Evolutionary conservation across 2,888 invertebrate genomes (phyloP), one percentile per base, ranked within the genome.

Genomic region (Camptogramma bilineatum): DNA sequence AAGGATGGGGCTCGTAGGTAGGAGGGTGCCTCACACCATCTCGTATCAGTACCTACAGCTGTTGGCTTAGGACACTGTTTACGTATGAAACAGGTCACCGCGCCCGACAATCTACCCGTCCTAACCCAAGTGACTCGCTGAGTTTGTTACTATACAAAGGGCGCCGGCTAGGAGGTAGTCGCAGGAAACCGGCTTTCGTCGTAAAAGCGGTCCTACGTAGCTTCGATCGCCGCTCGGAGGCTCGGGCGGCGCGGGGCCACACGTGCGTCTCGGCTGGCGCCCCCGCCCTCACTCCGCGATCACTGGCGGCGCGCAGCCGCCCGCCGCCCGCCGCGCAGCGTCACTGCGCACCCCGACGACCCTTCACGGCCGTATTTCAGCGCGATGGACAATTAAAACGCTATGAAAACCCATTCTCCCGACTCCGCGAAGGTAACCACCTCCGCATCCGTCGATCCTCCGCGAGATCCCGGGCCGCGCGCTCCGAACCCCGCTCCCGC

Each of bases 311-410:
- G 73, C 80, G 84, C 82, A 66, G 74, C 70, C 74, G 75, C 71
- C 55, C 13, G 61, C 62, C 66, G 68, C 13, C 34, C 28, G 10
- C 61, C 78, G 89, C 90, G 89, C 91, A 89, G n/a, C 78, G 69
- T 67, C 64, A 64, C 75, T 77, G 89, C 90, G 88, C 91, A 88
- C 67, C 65, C 79, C 81, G 73, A 79, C 80, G 80, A 80, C 81
- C 77, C 79, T 75, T 72, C 72, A 77, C 72, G 73, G 77, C 70
- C 82, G 74, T 88, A 88, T 91, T 91, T 91, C 90, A 80, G 69
- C 68, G 75, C 78, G 77, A 80, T 73, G 75, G 77, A 84, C 83
- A 73, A 81, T 81, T 87, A 88, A 89, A 90, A 87, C 85, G 81
- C 76, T 70, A 86, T 87, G 86, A 88, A 90, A 88, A 82, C 78